A percentile compares a stretch with the other conserved stretches of the same genome.
phyloP scores from a whole-genome alignment of 2,888 invertebrate genomes.

The Drosophila percnosoma region DNA sequence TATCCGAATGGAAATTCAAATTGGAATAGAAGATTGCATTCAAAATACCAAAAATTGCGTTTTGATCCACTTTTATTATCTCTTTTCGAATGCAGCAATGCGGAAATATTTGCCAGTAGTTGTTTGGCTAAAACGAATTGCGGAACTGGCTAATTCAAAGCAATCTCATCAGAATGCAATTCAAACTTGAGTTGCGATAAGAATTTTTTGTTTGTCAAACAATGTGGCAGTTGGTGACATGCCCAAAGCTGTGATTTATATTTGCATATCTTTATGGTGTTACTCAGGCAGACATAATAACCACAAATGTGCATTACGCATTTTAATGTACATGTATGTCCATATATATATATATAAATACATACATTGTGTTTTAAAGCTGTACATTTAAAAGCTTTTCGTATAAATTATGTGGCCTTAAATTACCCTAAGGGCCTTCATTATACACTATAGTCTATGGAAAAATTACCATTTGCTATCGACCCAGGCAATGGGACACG shows the following conservation, averaged over 20 bases:
- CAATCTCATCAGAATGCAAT: conserved; percentile 42
- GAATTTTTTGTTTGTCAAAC: conserved; percentile 16
- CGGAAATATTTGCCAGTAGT: conserved; percentile 34
- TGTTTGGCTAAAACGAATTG: conserved; percentile 37
- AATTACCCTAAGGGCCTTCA: conserved; percentile 27
- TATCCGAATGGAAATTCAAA: conserved; percentile 14
- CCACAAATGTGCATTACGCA: conserved; percentile 4
- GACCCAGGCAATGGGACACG: conserved; percentile 16
- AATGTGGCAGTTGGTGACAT: conserved; percentile 10
- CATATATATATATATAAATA: not conserved
- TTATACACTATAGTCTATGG: conserved; percentile 6
- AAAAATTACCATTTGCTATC: conserved; percentile 36
- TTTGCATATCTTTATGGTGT: conserved; percentile 31
- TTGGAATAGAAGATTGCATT: conserved; percentile 37
- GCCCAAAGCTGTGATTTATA: conserved; percentile 20
- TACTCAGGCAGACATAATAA: not conserved
- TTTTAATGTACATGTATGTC: not conserved
- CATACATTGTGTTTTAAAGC: conserved; percentile 25
- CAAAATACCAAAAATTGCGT: conserved; percentile 33
- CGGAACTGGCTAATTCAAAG: conserved; percentile 39
- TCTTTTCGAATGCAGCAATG: conserved; percentile 15
- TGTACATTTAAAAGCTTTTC: conserved; percentile 32
- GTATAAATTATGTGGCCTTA: conserved; percentile 49
- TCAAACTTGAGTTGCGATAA: conserved; percentile 28
- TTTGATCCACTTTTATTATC: conserved; percentile 40